A percentile compares a stretch with the other conserved stretches of the same genome.
phyloP scores from a whole-genome alignment of 2,888 invertebrate species.

The Agrotis clavis region DNA sequence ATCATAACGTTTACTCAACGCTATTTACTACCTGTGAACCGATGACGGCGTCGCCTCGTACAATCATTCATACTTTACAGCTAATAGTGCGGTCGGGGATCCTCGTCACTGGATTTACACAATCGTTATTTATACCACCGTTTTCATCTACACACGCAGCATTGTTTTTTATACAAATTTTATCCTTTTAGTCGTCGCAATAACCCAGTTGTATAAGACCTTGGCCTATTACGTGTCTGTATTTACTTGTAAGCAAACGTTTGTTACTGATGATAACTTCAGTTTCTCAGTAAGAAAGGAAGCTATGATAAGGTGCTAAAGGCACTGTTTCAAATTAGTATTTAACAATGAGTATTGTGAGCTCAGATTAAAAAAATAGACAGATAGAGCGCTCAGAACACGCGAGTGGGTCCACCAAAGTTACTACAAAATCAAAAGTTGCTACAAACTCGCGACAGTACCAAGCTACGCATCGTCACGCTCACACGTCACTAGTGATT shows the following conservation, averaged over 20 bases:
- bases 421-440: no score
- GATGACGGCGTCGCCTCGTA: constrained; percentile 57
- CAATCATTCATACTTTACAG: constrained; percentile 63
- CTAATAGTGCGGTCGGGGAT: constrained; percentile 53
- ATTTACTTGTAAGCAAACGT: constrained; percentile 7
- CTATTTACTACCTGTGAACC: constrained; percentile 54
- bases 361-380: no score
- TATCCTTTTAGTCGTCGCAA: constrained; percentile 21
- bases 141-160: constrained; percentile 8
- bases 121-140: constrained; percentile 59
- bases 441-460: no score
- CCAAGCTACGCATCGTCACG: no score
- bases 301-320: not conserved
- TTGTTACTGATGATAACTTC: not conserved
- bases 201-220: constrained; percentile 43
- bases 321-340: constrained; percentile 11
- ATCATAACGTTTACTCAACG: constrained; percentile 61
- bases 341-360: constrained; percentile 23
- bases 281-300: not conserved
- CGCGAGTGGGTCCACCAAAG: no score
- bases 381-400: no score
- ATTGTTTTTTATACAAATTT: constrained; percentile 32
- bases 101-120: constrained; percentile 46
- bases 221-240: constrained; percentile 31
- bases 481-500: no score